Percentiles rank a stretch among this genome's conserved stretches.
Conservation (phyloP, 2,113 vertebrate genomes). For the Heptranchias perlo region DNA sequence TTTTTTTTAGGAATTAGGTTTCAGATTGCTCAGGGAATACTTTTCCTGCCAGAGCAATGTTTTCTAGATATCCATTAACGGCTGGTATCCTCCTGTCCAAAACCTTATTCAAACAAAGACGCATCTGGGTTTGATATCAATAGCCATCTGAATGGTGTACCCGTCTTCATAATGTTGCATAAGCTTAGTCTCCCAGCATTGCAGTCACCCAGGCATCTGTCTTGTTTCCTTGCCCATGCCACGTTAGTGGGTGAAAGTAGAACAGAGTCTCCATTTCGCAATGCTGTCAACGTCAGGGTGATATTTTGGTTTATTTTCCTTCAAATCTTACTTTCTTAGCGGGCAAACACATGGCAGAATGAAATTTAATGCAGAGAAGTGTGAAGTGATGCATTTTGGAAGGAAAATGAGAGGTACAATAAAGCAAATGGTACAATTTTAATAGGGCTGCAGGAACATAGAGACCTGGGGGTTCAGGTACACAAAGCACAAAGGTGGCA, state of each 20-base stretch:
- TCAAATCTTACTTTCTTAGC: background rate
- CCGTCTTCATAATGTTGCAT: background rate
- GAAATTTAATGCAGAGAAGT: background rate
- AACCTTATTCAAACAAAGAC: background rate
- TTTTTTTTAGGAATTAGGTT: background rate
- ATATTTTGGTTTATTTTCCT: background rate
- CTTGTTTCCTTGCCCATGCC: background rate
- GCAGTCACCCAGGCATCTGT: no score
- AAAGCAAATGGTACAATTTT: background rate
- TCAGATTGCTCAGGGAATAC: background rate
- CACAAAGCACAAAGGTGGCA: no score
- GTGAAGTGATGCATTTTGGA: background rate
- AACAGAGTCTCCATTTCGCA: background rate
- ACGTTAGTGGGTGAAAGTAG: background rate
- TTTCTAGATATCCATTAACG: background rate
- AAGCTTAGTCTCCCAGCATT: no score
- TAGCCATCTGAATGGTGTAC: background rate
- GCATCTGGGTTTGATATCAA: background rate
- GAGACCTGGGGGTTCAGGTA: no score
- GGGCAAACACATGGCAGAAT: background rate
- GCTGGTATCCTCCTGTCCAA: background rate
- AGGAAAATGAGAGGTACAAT: background rate
- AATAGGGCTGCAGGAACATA: no score
- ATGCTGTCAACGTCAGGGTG: background rate
- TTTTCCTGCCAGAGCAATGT: background rate